These are phyloP conservation scores for Paracanthobrama guichenoti DNA, from an alignment of 2,113 vertebrate species.

Conservation along the genomic window DNA sequence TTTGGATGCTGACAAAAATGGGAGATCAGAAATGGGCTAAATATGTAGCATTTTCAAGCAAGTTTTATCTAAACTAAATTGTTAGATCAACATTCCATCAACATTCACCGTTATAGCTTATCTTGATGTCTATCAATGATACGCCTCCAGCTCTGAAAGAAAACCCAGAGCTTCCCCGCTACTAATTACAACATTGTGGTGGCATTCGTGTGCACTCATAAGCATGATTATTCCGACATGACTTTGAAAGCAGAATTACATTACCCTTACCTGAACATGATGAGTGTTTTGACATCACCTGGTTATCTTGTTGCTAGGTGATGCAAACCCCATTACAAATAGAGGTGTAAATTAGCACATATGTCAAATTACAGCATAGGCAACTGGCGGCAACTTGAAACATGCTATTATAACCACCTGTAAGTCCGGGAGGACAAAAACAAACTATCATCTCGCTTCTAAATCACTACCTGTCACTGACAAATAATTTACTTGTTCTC, in stretches of 20 bases:
- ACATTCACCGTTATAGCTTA: not conserved
- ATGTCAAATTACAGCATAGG: conserved; percentile 40
- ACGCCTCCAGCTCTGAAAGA: not conserved
- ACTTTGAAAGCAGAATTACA: conserved; percentile 3
- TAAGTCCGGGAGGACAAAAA: conserved; percentile 60
- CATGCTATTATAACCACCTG: conserved; percentile 67
- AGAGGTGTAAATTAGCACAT: conserved; percentile 40
- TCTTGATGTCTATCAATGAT: not conserved
- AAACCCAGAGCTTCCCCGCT: not conserved
- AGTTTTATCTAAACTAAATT: not conserved
- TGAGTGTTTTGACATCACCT: conserved; percentile 16
- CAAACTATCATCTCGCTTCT: conserved; percentile 54
- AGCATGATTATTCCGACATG: not conserved
- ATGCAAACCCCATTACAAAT: conserved; percentile 5
- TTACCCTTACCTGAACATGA: not conserved
- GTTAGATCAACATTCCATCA: conserved; percentile 1
- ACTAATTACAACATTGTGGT: not conserved
- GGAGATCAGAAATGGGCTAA: not conserved
- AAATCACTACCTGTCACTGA: conserved; percentile 59
- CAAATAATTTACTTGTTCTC: conserved; percentile 57
- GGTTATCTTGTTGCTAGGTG: conserved; percentile 40
- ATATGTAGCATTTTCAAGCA: not conserved
- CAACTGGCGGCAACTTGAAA: conserved; percentile 57
- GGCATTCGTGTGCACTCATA: not conserved
- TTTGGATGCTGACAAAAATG: not conserved